phyloP scores from a whole-genome alignment of 2,797 vertebrate genomes.

The Brachyrhaphis roseni region DNA sequence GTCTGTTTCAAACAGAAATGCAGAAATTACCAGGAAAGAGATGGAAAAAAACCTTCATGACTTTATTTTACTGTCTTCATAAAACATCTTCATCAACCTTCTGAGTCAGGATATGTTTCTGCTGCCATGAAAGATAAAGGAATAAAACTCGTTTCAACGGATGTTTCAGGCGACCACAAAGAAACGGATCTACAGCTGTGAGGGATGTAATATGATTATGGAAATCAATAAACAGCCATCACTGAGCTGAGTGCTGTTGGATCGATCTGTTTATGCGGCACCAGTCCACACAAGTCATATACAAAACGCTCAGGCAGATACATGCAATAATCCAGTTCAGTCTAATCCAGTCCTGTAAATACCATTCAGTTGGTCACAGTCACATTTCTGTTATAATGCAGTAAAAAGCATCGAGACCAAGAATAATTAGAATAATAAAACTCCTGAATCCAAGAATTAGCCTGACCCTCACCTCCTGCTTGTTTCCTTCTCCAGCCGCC shows the following conservation, averaged over 20 bases:
- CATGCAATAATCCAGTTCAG: background rate
- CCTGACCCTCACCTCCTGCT: background rate
- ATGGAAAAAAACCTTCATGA: background rate
- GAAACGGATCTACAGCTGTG: background rate
- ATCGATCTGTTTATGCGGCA: background rate
- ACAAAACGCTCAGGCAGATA: background rate
- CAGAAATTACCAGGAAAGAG: background rate
- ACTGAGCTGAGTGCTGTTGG: background rate
- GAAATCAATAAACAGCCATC: background rate
- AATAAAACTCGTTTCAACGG: background rate
- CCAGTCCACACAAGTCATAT: background rate
- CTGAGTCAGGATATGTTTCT: background rate
- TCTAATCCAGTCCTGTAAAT: background rate
- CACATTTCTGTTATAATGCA: background rate
- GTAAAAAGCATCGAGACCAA: background rate
- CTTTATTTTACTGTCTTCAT: background rate
- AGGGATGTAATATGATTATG: background rate
- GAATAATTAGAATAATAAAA: background rate
- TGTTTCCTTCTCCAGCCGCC: constrained; percentile 82
- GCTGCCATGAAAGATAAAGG: background rate
- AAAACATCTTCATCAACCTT: background rate
- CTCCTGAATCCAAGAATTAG: background rate
- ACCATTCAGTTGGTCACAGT: background rate
- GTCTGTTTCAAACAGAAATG: background rate
- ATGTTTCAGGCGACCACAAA: background rate